Conservation (phyloP, 2,888 invertebrate genomes). For the Drosophila borealis region DNA sequence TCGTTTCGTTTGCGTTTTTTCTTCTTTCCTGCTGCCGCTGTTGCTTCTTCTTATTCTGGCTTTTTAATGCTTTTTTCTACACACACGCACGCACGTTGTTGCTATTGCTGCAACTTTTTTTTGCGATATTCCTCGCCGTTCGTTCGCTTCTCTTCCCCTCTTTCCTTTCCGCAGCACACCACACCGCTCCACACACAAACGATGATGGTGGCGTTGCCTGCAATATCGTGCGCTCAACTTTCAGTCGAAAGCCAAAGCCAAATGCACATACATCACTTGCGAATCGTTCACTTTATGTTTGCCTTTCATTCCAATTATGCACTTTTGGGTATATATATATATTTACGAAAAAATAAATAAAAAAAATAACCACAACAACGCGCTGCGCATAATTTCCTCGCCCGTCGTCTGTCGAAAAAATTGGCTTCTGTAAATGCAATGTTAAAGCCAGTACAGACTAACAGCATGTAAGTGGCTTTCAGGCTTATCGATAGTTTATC, state of each 20-base stretch:
- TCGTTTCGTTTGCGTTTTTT: conserved; percentile 40
- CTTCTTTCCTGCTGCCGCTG: conserved; percentile 27
- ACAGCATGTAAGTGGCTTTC: conserved; percentile 2
- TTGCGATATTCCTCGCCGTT: conserved; percentile 56
- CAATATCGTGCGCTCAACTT: conserved; percentile 43
- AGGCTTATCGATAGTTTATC: conserved; percentile 24
- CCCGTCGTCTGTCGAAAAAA: conserved; percentile 46
- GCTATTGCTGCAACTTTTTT: conserved; percentile 54
- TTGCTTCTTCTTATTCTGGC: conserved; percentile 36
- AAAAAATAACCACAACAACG: conserved; percentile 69
- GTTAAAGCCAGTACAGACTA: conserved; percentile 16
- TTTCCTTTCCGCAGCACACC: conserved; percentile 1
- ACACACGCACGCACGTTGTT: conserved; percentile 65
- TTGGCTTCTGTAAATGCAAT: conserved; percentile 40
- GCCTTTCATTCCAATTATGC: conserved; percentile 54
- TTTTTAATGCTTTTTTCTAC: conserved; percentile 51
- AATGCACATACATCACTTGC: conserved; percentile 49
- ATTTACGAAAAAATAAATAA: conserved; percentile 72
- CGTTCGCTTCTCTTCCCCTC: conserved; percentile 13
- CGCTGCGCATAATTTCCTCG: conserved; percentile 72
- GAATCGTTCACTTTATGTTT: conserved; percentile 35
- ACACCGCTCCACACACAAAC: conserved; percentile 23
- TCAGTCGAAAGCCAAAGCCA: conserved; percentile 38
- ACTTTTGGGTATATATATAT: conserved; percentile 41
- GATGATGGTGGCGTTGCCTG: conserved; percentile 49